A percentile compares a stretch with the other conserved stretches of the same genome.
phyloP scores from a whole-genome alignment of 2,113 vertebrate species.

The Microcebus tavaratra region DNA sequence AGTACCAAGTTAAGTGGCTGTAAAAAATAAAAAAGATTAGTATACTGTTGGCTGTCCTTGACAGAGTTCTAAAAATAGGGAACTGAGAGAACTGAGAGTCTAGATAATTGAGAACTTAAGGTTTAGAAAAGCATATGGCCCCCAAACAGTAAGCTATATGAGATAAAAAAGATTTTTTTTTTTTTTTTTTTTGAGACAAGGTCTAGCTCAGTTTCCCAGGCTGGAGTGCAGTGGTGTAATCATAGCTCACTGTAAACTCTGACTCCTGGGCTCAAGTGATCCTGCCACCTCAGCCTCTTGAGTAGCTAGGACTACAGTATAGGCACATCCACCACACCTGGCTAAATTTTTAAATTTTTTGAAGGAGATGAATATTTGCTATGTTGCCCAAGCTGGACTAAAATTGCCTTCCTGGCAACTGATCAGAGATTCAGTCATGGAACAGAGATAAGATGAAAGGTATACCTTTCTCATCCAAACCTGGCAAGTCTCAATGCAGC shows the following conservation, averaged over 20 bases:
- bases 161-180: neutral
- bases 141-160: neutral
- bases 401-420: too few relatives aligned
- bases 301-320: too few relatives aligned
- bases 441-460: neutral
- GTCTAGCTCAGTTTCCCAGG: too few relatives aligned
- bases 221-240: too few relatives aligned
- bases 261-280: too few relatives aligned
- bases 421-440: neutral
- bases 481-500: neutral
- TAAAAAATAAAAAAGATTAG: constrained; percentile 6
- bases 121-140: neutral
- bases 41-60: neutral
- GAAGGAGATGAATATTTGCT: too few relatives aligned
- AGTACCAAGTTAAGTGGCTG: neutral
- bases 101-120: neutral
- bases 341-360: too few relatives aligned
- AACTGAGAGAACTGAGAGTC: neutral
- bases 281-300: too few relatives aligned
- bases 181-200: too few relatives aligned
- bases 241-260: too few relatives aligned
- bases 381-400: too few relatives aligned
- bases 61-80: neutral
- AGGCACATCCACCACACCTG: too few relatives aligned
- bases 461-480: neutral